phyloP scores from a whole-genome alignment of 2,797 vertebrate genomes.

The Uromys caudimaculatus region DNA sequence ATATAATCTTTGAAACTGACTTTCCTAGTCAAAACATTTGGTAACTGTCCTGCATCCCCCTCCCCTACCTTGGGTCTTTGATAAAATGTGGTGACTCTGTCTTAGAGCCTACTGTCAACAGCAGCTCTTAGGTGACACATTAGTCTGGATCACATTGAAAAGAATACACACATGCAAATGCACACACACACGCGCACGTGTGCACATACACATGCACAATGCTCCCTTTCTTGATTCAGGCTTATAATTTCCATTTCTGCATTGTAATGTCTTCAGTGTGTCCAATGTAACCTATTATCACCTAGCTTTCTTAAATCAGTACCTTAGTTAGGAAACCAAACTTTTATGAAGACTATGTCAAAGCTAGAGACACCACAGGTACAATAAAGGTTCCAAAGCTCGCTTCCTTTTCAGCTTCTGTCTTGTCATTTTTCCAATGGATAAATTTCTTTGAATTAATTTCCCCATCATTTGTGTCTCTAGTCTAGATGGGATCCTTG shows the following conservation, averaged over 20 bases:
- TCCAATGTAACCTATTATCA: background rate
- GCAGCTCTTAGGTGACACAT: background rate
- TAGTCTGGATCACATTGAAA: background rate
- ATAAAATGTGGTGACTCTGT: background rate
- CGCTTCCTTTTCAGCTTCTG: background rate
- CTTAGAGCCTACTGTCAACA: background rate
- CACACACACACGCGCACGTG: background rate
- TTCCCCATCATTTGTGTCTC: background rate
- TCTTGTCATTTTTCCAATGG: background rate
- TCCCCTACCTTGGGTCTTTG: fast-evolving
- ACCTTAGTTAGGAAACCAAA: background rate
- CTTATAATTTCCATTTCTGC: background rate
- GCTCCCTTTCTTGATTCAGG: background rate
- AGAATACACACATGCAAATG: background rate
- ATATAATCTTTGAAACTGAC: background rate
- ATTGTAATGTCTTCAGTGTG: background rate
- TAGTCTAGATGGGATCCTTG: background rate
- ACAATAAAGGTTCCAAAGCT: background rate
- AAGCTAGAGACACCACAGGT: background rate
- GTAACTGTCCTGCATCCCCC: background rate
- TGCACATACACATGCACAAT: no score
- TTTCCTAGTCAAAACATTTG: background rate
- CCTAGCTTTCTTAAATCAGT: slow-evolving; percentile 29
- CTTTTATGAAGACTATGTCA: background rate
- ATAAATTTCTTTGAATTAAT: background rate